Percentiles rank a stretch among this genome's conserved stretches.
phyloP scores from a whole-genome alignment of 2,888 invertebrate genomes.

The Aleiodes alternator region DNA sequence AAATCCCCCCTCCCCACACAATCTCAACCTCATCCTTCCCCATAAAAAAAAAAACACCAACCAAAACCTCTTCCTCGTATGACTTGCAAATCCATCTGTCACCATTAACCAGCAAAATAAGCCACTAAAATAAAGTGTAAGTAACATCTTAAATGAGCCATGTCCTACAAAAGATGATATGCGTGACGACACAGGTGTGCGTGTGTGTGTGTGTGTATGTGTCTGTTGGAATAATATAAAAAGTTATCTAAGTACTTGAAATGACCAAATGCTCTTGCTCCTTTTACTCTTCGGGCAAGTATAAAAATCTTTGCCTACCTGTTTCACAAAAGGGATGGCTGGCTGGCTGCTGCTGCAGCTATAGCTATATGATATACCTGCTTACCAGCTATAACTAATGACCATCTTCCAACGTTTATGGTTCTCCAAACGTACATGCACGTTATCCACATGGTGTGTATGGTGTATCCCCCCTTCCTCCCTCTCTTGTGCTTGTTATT shows the following conservation, averaged over 20 bases:
- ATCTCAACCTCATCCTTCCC: too few relatives aligned
- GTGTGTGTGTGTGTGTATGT: too few relatives aligned
- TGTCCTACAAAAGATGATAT: conserved; percentile 27
- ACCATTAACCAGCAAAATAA: background rate
- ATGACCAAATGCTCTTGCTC: background rate
- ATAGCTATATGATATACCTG: background rate
- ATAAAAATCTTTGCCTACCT: conserved; percentile 6
- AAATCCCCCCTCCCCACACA: too few relatives aligned
- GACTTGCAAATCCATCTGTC: conserved; percentile 10
- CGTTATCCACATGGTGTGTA: conserved; percentile 22
- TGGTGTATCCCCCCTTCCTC: too few relatives aligned
- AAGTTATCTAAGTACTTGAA: conserved; percentile 17
- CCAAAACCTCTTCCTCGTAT: background rate
- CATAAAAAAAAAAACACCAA: too few relatives aligned
- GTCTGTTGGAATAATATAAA: conserved; percentile 23
- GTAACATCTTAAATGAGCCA: conserved; percentile 25
- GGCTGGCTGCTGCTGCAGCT: background rate
- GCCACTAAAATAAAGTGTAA: conserved; percentile 37
- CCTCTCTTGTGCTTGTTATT: conserved; percentile 31
- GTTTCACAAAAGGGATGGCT: background rate
- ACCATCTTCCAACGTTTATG: conserved; percentile 55
- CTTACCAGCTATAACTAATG: conserved; percentile 53
- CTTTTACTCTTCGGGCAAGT: background rate
- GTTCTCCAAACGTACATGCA: conserved; percentile 46
- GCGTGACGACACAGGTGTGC: conserved; percentile 25